A percentile compares a stretch with the other conserved stretches of the same genome.
Evolutionary conservation across 2,797 vertebrate species (phyloP).

Genomic region (Orientallactaga sibirica): DNA sequence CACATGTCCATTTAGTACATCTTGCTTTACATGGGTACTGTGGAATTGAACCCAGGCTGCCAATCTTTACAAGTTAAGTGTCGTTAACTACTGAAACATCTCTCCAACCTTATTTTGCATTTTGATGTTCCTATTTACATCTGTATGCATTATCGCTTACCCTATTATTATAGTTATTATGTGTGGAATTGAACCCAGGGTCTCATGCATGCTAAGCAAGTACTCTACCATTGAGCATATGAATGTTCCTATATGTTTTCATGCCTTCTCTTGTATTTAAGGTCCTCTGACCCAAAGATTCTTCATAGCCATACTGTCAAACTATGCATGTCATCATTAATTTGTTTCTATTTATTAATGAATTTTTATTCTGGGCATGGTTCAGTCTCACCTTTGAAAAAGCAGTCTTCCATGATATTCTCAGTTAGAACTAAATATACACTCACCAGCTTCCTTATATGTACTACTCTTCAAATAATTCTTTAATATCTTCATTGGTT

Average conservation of each 20-base stretch:
- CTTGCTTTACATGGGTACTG: no score
- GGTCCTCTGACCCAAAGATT: neutral
- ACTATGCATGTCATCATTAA: neutral
- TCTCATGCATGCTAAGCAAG: no score
- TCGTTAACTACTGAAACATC: no score
- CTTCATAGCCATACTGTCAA: neutral
- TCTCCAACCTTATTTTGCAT: no score
- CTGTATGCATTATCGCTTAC: no score
- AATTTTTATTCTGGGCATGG: neutral
- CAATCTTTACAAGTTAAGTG: no score
- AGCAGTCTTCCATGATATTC: neutral
- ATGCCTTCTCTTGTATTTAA: neutral
- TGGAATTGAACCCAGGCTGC: no score
- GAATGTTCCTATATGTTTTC: neutral
- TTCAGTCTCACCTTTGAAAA: neutral
- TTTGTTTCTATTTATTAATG: neutral
- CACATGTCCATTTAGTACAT: no score
- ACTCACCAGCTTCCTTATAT: neutral
- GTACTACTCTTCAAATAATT: neutral
- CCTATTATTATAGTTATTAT: no score
- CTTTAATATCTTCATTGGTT: neutral
- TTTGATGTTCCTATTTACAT: no score
- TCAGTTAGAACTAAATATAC: neutral
- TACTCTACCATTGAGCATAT: neutral
- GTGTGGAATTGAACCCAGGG: no score